These are phyloP conservation scores for Eupelmus urozonus DNA, from an alignment of 2,888 invertebrate genomes.

Conservation along the genomic window DNA sequence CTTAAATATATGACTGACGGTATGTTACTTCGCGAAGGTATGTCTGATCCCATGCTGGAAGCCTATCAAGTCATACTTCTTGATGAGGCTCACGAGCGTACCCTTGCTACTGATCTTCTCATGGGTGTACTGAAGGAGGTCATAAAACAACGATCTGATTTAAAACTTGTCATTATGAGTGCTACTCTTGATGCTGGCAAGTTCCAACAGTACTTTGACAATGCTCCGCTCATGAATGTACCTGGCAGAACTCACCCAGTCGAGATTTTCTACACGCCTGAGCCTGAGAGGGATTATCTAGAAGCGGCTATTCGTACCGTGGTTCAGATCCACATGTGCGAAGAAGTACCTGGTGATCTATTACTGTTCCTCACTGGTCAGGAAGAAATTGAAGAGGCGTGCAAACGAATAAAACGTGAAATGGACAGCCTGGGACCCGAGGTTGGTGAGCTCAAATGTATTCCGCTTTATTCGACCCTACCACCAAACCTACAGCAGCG, in stretches of 20 bases:
- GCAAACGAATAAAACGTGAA: slow-evolving; percentile 97
- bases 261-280: slow-evolving; percentile 99
- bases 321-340: slow-evolving; percentile 97
- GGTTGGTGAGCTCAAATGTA: slow-evolving; percentile 97
- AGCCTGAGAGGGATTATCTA: slow-evolving; percentile 97
- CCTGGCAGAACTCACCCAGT: slow-evolving; percentile 97
- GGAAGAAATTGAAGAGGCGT: slow-evolving; percentile 99
- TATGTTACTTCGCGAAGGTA: slow-evolving; percentile 99
- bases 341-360: slow-evolving; percentile 94
- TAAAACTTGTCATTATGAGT: slow-evolving; percentile 99
- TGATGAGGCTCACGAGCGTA: slow-evolving; percentile 99
- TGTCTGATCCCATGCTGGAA: slow-evolving; percentile 99
- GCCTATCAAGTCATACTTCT: slow-evolving; percentile 96
- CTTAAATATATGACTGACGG: slow-evolving; percentile 99
- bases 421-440: slow-evolving; percentile 97
- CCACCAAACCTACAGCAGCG: slow-evolving; percentile 98
- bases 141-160: slow-evolving; percentile 92
- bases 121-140: slow-evolving; percentile 99
- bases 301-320: slow-evolving; percentile 99
- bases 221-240: slow-evolving; percentile 98
- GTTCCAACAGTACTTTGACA: slow-evolving; percentile 99
- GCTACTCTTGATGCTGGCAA: slow-evolving; percentile 99
- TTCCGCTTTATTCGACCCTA: slow-evolving; percentile 98
- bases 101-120: slow-evolving; percentile 97
- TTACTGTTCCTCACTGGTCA: slow-evolving; percentile 93